phyloP scores from a whole-genome alignment of 2,888 invertebrate genomes.

The Catocala sponsa region DNA sequence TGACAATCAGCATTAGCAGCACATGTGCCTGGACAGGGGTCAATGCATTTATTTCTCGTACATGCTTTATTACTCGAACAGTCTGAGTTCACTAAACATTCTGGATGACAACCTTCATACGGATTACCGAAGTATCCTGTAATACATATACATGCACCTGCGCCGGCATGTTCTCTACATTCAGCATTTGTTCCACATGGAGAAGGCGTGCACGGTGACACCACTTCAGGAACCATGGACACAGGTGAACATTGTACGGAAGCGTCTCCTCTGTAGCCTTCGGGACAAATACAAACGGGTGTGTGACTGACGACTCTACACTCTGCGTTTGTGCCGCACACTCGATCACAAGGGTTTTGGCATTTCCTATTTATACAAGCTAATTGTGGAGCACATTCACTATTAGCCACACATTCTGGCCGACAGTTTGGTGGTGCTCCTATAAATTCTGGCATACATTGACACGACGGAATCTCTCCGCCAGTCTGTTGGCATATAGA shows the following conservation, averaged over 20 bases:
- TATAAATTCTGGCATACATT: conserved; percentile 90
- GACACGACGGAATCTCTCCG: conserved; percentile 90
- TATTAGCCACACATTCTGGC: conserved; percentile 92
- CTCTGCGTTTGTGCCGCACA: conserved; percentile 92
- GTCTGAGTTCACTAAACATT: conserved; percentile 92
- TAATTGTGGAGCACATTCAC: conserved; percentile 90
- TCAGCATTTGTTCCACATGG: conserved; percentile 90
- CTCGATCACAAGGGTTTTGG: conserved; percentile 91
- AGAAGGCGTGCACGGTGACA: conserved; percentile 89
- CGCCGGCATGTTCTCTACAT: conserved; percentile 87
- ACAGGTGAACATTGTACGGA: conserved; percentile 88
- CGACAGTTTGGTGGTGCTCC: conserved; percentile 92
- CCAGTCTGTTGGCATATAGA: conserved; percentile 89
- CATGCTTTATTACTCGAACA: conserved; percentile 92
- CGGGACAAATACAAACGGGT: conserved; percentile 91
- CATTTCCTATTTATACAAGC: conserved; percentile 94
- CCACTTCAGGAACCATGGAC: conserved; percentile 61
- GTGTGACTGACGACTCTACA: conserved; percentile 93
- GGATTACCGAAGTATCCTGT: conserved; percentile 93
- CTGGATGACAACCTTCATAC: conserved; percentile 93
- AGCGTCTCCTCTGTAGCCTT: conserved; percentile 92
- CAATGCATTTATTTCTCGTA: conserved; percentile 91
- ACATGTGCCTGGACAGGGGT: conserved; percentile 94
- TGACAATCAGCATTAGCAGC: conserved; percentile 92
- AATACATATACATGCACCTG: conserved; percentile 91